Conservation (phyloP, 1,140 invertebrate genomes). For the Rhagoletis pomonella region DNA sequence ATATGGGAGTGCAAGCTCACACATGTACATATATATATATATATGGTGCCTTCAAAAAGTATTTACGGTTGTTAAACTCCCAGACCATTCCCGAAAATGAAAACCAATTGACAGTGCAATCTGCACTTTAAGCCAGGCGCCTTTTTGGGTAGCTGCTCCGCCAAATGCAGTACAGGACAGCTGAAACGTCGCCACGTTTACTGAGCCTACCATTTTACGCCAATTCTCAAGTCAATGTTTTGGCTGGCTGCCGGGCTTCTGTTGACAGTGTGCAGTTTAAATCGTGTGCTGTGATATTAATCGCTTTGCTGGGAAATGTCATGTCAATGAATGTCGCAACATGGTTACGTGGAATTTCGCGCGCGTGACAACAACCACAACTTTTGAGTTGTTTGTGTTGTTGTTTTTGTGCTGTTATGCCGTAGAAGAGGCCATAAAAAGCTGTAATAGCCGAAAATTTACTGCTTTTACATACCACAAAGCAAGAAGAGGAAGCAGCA, state of each 20-base stretch:
- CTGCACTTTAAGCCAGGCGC: conserved; percentile 6
- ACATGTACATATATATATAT: background rate
- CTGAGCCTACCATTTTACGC: conserved; percentile 53
- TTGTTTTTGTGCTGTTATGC: background rate
- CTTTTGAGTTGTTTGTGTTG: background rate
- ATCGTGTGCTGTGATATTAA: conserved; percentile 73
- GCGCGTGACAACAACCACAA: conserved; percentile 45
- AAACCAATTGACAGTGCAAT: conserved; percentile 42
- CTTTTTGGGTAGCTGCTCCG: conserved; percentile 52
- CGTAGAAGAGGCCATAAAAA: background rate
- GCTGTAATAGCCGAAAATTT: background rate
- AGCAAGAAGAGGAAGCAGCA: background rate
- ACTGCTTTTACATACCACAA: background rate
- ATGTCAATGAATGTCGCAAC: conserved; percentile 72
- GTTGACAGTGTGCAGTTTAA: conserved; percentile 26
- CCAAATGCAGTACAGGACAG: background rate
- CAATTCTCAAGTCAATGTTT: conserved; percentile 46
- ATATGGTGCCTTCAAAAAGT: background rate
- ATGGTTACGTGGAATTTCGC: conserved; percentile 66
- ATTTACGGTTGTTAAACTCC: too few species aligned
- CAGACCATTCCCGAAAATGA: conserved; percentile 28
- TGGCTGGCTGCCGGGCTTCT: background rate
- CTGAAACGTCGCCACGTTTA: background rate
- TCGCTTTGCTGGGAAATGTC: conserved; percentile 72
- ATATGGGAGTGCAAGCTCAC: conserved; percentile 43